phyloP scores from a whole-genome alignment of 2,888 invertebrate species.

The Ectropis crepuscularia region DNA sequence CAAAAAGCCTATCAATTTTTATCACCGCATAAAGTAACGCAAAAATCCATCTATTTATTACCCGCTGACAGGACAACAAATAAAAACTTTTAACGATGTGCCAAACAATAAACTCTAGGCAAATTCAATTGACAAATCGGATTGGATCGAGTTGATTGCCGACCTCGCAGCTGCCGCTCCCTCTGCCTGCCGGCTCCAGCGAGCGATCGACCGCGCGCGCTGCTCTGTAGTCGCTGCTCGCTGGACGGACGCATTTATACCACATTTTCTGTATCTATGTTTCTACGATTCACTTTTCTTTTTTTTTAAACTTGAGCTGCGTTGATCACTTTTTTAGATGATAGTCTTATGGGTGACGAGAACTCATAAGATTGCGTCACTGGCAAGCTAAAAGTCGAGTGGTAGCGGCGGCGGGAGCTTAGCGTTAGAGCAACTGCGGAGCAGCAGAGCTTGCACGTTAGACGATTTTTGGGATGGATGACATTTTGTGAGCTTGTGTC shows the following conservation, averaged over 20 bases:
- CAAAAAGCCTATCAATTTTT: slow-evolving; percentile 35
- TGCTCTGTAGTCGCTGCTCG: background rate
- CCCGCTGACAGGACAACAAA: slow-evolving; percentile 48
- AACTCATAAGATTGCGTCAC: too few species aligned
- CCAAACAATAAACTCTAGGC: slow-evolving; percentile 52
- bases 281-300: too few species aligned
- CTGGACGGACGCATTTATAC: background rate
- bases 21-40: slow-evolving; percentile 36
- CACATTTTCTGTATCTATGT: background rate
- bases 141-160: slow-evolving; percentile 37
- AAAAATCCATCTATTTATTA: slow-evolving; percentile 41
- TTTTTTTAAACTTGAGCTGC: too few species aligned
- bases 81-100: slow-evolving; percentile 51
- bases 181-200: background rate
- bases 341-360: too few species aligned
- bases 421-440: too few species aligned
- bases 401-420: too few species aligned
- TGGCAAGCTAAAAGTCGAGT: too few species aligned
- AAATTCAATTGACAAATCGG: slow-evolving; percentile 48
- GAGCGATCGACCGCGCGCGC: too few species aligned
- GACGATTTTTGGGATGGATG: too few species aligned
- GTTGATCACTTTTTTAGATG: too few species aligned
- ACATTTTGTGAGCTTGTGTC: too few species aligned
- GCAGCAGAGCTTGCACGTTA: too few species aligned
- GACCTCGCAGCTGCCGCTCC: background rate